Percentiles rank a stretch among this genome's conserved stretches.
Evolutionary conservation across 1,140 invertebrate species (phyloP).

Genomic region (Parasteatoda tepidariorum): DNA sequence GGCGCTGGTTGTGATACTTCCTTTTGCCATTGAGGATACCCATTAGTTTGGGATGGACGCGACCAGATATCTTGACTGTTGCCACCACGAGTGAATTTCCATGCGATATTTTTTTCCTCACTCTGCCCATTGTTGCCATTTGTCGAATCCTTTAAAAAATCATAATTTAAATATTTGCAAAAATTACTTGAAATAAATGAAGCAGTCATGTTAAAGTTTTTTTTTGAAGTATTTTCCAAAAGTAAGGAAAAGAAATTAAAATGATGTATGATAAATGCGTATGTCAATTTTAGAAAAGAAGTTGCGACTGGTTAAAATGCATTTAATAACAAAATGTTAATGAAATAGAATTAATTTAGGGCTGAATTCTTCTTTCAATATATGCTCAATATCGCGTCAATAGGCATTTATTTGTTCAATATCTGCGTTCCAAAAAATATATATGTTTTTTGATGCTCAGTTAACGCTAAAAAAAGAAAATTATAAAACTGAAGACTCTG

Average conservation of each 20-base stretch:
- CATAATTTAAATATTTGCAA: background rate
- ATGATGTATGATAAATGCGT: background rate
- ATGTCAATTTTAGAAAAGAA: background rate
- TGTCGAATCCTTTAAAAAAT: background rate
- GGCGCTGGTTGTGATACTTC: background rate
- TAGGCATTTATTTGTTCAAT: too few species aligned
- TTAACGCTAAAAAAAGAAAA: too few species aligned
- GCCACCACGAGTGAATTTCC: constrained; percentile 40
- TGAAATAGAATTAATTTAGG: too few species aligned
- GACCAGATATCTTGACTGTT: constrained; percentile 40
- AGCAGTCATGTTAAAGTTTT: background rate
- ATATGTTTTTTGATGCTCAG: too few species aligned
- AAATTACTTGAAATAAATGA: background rate
- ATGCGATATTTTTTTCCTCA: constrained; percentile 46
- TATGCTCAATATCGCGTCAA: too few species aligned
- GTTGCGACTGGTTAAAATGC: too few species aligned
- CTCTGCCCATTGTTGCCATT: background rate
- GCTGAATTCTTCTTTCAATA: too few species aligned
- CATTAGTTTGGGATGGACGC: background rate
- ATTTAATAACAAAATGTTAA: too few species aligned
- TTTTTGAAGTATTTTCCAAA: background rate
- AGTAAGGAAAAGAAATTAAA: background rate
- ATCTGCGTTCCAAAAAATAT: too few species aligned
- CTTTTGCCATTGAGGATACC: constrained; percentile 27
- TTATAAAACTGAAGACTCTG: too few species aligned